Percentiles rank a stretch among this genome's conserved stretches.
Conservation (phyloP, 2,113 vertebrate species). For the western clawed frog (Xenopus tropicalis) region UCB_Xtro_10.0 CM004450.2:28716001-28716500, state of each 20-base stretch:
- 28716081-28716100: too few relatives aligned
- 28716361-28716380: not conserved
- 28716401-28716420: too few relatives aligned
- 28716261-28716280: constrained; percentile 31
- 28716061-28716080: not conserved
- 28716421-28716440: too few relatives aligned
- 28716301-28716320: constrained; percentile 21
- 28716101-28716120: too few relatives aligned
- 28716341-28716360: not conserved
- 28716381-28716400: not conserved
- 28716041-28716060: too few relatives aligned
- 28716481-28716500: too few relatives aligned
- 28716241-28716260: constrained; percentile 14
- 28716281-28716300: constrained; percentile 37
- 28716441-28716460: too few relatives aligned
- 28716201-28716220: constrained; percentile 12
- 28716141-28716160: constrained; percentile 11
- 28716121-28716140: too few relatives aligned
- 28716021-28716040: too few relatives aligned
- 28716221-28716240: constrained; percentile 41
- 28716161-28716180: constrained; percentile 6
- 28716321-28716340: constrained; percentile 37
- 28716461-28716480: too few relatives aligned
- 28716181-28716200: constrained; percentile 35
- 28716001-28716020: too few relatives aligned